Evolutionary conservation across 2,113 vertebrate species (phyloP), one percentile per base, ranked within the genome.

Genomic region (Bungarus multicinctus): DNA sequence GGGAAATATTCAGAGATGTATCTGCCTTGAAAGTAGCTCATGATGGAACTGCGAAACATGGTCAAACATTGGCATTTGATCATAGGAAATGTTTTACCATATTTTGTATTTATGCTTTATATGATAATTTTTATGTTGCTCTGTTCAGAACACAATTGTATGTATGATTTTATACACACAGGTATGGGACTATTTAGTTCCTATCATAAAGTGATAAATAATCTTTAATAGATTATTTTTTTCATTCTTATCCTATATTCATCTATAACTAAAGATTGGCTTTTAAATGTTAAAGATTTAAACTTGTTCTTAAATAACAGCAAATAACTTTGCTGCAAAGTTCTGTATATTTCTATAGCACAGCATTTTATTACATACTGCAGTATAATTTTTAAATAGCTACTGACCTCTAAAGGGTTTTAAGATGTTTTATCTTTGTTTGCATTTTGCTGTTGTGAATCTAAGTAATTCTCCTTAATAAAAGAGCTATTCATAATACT

Each of bases 381-480:
- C 86, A 53, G 0, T 2, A 87, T 92, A 25, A 0, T 27, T 57
- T 91, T 55, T 90, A 64, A 89, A 25, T 45, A 94, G 58, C 25
- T 58, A 4, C 39, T 91, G 89, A 53, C 88, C 88, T 89, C 7
- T 90, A 27, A 30, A 34, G 54, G 58, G 92, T 43, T 14, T 85
- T 27, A 89, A 4, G 54, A 39, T 93, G 64, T 47, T 11, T 87
- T 52, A 6, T 12, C 20, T 5, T 88, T 85, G 16, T 27, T 91
- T 34, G 4, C 30, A 53, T 90, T 94, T 91, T 93, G 11, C 2
- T 58, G 60, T 27, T 92, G 55, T 93, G 50, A 16, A 89, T 94
- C 5, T 93, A 96, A 90, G 45, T 55, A 90, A 27, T 86, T 90
- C 54, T 60, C 86, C 90, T 92, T 58, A 55, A 89, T 3, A 92